Evolutionary conservation across 2,113 vertebrate genomes (phyloP), one percentile per base, ranked within the genome.

Genomic region (Pituophis catenifer): DNA sequence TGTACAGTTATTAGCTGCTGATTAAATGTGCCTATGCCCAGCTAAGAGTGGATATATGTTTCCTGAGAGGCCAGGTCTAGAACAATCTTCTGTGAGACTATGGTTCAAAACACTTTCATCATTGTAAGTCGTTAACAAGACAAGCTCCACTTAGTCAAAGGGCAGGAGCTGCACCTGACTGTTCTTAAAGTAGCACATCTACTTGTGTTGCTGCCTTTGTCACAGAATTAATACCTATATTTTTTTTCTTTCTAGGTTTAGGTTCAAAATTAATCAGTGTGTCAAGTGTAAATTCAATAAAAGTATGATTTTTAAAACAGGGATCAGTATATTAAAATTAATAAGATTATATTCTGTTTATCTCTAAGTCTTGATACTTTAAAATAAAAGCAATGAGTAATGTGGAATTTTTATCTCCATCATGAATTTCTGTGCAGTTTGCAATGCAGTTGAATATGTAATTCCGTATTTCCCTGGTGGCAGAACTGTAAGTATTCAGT

Each of bases 1-100:
- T 97, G 97, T 98, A 98, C 98, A 98, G 98, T 99, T 99, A 99
- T 99, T 99, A 99, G 98, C 98, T 98, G 97, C 98, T 99, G 98
- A 99, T 99, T 99, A 99, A 98, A 98, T 98, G 98, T 98, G 98
- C 97, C 98, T 98, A 95, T 97, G 98, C 98, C 96, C 96, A 96
- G 98, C 98, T 97, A 98, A 98, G 98, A 98, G 98, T 98, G 98
- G 98, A 98, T 99, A 98, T 99, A 98, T 98, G 98, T 98, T 99
- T 97, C 98, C 98, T 97, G 97, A 97, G 98, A 98, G 98, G 98
- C 98, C 97, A 97, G 98, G 98, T 98, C 98, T 98, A 98, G 98
- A 98, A 98, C 98, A 98, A 98, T 98, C 98, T 98, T 98, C 98
- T 97, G 96, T 95, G 97, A 98, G 98, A 98, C 98, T 97, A 96